Percentiles rank a stretch among this genome's conserved stretches.
Evolutionary conservation across 2,797 vertebrate genomes (phyloP).

Genomic region (Halcyon chelicuti): DNA sequence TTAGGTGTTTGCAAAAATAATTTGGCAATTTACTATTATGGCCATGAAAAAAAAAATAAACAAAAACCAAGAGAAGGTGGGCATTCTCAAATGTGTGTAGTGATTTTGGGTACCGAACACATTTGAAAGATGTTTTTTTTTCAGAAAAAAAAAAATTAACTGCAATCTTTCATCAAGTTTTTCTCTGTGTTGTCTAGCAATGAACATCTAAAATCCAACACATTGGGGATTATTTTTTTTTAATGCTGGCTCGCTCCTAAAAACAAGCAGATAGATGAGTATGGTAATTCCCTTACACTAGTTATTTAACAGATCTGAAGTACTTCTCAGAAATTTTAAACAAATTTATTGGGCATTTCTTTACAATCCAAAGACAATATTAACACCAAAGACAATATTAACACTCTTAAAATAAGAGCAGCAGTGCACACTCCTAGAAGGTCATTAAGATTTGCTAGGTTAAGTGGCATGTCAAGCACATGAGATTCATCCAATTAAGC

Average conservation of each 20-base stretch:
- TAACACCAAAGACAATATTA: too few relatives aligned
- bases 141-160: background rate
- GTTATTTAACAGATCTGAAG: background rate
- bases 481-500: constrained; percentile 24
- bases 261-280: background rate
- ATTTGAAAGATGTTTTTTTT: background rate
- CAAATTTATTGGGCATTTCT: background rate
- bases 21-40: background rate
- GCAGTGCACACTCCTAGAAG: background rate
- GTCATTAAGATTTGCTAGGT: background rate
- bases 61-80: background rate
- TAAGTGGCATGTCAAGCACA: background rate
- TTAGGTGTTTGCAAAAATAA: background rate
- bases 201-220: background rate
- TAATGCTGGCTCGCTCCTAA: background rate
- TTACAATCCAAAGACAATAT: background rate
- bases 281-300: background rate
- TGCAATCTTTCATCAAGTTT: background rate
- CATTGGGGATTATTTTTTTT: background rate
- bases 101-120: background rate
- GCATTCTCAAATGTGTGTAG: background rate
- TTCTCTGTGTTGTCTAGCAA: background rate
- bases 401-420: constrained; percentile 33
- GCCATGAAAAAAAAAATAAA: background rate
- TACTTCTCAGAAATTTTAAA: background rate